Evolutionary conservation across 1,140 invertebrate genomes (phyloP).

Genomic region (Mizuhopecten yessoensis): DNA sequence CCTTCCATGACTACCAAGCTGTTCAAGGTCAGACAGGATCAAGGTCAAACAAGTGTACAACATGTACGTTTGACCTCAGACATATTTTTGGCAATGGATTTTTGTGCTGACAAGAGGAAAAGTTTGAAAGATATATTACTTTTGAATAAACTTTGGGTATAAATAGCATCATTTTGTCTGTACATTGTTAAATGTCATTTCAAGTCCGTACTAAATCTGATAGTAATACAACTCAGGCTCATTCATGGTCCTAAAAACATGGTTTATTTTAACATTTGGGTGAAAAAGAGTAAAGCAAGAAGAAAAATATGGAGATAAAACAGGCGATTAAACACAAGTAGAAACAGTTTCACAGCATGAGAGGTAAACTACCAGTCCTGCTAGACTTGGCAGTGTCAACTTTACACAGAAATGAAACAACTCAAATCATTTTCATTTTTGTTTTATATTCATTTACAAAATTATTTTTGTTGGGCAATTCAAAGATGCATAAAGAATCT

Average conservation of each 20-base stretch:
- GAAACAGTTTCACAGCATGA: constrained; percentile 1
- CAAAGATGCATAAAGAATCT: too few relatives aligned
- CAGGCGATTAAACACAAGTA: neutral
- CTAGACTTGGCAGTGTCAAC: neutral
- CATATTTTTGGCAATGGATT: neutral
- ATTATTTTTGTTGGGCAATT: too few relatives aligned
- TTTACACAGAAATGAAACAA: too few relatives aligned
- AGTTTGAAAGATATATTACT: neutral
- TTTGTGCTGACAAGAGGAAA: neutral
- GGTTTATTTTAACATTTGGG: neutral
- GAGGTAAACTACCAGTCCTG: neutral
- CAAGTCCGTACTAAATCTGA: neutral
- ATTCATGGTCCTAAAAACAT: neutral
- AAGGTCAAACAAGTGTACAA: neutral
- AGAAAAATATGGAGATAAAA: neutral
- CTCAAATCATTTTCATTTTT: too few relatives aligned
- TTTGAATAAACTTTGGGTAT: neutral
- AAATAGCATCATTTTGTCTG: neutral
- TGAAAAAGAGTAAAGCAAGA: neutral
- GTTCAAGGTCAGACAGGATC: constrained; percentile 3
- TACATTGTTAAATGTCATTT: constrained; percentile 1
- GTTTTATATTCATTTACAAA: too few relatives aligned
- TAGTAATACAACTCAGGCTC: neutral
- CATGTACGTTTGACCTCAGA: neutral
- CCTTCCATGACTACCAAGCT: neutral